Evolutionary conservation across 2,113 vertebrate species (phyloP), one percentile per base, ranked within the genome.

Genomic region (Semnornis frantzii): DNA sequence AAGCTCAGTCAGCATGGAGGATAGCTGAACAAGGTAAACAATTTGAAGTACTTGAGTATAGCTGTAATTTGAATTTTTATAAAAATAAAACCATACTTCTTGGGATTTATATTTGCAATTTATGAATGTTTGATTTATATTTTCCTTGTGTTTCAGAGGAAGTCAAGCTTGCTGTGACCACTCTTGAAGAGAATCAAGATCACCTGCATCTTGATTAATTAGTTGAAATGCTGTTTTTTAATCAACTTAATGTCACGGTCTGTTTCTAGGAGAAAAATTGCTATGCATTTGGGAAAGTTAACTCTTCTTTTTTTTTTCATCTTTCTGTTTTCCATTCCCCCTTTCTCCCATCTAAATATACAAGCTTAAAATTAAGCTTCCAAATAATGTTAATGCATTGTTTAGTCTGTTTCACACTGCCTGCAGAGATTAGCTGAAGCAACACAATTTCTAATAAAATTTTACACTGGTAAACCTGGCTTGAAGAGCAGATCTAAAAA

Each of bases 381-480:
- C 70, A 78, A 94, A 57, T 7, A 68, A 20, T 31, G 48, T 55
- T 59, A 83, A 16, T 50, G 10, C 62, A n/a, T 82, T 89, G n/a
- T 84, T 92, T 91, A 84, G 84, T 95, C 87, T 89, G 65, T 92
- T 76, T 83, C 13, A 19, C 10, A 3, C 42, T 81, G 50, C 80
- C 70, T 80, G 48, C 14, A 50, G 89, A 83, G 75, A 95, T 93
- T 72, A 94, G 87, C 84, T 85, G 89, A 96, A 87, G 75, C 88
- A 87, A 78, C 58, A 93, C 39, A 87, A 90, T 74, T 86, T 91
- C 83, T 90, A 94, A 96, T 95, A 90, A 96, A 87, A 95, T 93
- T 94, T 95, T 89, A 95, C 52, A 86, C 48, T 30, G 34, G 60
- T 81, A 93, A 94, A 87, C 72, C 77, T 79, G 62, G 24, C 72